Percentiles rank a stretch among this genome's conserved stretches.
Evolutionary conservation across 2,888 invertebrate genomes (phyloP).

Genomic region (Dicycla oo): DNA sequence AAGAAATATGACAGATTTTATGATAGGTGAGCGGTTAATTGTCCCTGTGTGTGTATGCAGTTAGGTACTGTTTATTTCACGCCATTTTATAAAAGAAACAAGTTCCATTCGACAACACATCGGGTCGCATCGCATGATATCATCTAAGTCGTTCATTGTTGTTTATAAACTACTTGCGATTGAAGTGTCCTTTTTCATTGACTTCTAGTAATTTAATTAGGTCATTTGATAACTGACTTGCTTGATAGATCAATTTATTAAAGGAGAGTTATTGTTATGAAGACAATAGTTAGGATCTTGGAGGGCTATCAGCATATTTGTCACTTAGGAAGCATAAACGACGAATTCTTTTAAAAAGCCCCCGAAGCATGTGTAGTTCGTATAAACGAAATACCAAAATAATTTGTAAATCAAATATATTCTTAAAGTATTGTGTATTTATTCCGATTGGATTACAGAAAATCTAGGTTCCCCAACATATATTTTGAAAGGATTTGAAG

Average conservation of each 20-base stretch:
- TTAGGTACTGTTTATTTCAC: not conserved
- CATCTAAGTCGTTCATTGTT: conserved; percentile 8
- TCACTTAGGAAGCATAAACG: too few species aligned
- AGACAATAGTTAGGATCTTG: conserved; percentile 7
- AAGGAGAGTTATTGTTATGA: not conserved
- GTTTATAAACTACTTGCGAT: conserved; percentile 8
- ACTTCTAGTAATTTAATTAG: conserved; percentile 31
- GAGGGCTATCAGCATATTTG: not conserved
- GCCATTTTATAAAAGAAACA: not conserved
- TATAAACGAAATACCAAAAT: too few species aligned
- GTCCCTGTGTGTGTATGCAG: too few species aligned
- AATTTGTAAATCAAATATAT: too few species aligned
- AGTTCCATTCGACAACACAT: not conserved
- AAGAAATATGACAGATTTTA: too few species aligned
- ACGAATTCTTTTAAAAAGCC: too few species aligned
- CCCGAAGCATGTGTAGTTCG: too few species aligned
- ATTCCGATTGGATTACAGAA: too few species aligned
- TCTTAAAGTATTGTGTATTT: too few species aligned
- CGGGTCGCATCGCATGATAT: not conserved
- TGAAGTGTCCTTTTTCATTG: conserved; percentile 33
- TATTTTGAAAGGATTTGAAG: too few species aligned
- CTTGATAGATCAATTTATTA: conserved; percentile 24
- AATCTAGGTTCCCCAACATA: too few species aligned
- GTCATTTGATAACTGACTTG: conserved; percentile 29
- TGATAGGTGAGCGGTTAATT: too few species aligned